Evolutionary conservation across 1,140 invertebrate species (phyloP).

Genomic region (Manduca sexta): DNA sequence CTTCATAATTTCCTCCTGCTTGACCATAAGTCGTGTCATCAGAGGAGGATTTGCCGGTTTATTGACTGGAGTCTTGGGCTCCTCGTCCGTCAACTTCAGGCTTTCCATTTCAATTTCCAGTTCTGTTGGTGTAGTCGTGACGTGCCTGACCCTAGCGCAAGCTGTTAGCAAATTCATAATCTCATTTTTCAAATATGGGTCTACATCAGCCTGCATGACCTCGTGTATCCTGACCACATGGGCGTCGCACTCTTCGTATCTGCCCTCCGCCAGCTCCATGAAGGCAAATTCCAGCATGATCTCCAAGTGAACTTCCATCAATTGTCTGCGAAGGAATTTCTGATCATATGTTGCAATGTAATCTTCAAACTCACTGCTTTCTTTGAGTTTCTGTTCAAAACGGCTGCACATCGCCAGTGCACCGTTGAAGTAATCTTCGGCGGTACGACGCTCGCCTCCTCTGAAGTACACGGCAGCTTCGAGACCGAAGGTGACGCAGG

Average conservation of each 20-base stretch:
- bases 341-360: conserved; percentile 23
- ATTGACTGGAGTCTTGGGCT: conserved; percentile 33
- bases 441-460: conserved; percentile 37
- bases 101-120: conserved; percentile 42
- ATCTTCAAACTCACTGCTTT: conserved; percentile 17
- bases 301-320: conserved; percentile 27
- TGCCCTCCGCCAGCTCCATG: conserved; percentile 34
- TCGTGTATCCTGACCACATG: conserved; percentile 39
- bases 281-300: conserved; percentile 38
- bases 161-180: conserved; percentile 46
- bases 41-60: not conserved
- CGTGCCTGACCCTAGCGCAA: conserved; percentile 25
- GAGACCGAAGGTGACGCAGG: conserved; percentile 20
- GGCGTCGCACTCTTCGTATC: conserved; percentile 31
- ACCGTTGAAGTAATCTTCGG: conserved; percentile 47
- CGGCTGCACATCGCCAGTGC: conserved; percentile 21
- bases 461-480: conserved; percentile 48
- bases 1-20: conserved; percentile 43
- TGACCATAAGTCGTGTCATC: conserved; percentile 23
- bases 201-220: conserved; percentile 23
- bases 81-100: conserved; percentile 22
- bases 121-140: conserved; percentile 8
- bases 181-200: conserved; percentile 36
- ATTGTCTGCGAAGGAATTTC: conserved; percentile 11
- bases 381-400: conserved; percentile 29